Evolutionary conservation across 2,797 vertebrate species (phyloP).

Genomic region (Diglossa cyanea): DNA sequence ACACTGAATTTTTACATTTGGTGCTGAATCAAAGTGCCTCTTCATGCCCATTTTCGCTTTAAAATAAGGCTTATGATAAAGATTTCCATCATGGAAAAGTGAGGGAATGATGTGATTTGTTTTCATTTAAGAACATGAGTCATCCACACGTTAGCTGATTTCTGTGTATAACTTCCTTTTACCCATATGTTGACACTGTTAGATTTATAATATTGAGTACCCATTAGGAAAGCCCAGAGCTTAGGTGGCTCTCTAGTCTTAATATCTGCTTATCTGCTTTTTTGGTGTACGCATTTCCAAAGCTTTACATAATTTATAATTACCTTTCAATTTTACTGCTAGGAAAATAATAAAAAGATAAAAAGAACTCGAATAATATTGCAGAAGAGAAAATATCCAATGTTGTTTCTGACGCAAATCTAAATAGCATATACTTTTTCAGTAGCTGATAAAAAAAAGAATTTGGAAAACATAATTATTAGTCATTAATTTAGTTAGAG

Average conservation of each 20-base stretch:
- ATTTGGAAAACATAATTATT: neutral
- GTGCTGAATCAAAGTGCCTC: neutral
- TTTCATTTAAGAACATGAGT: neutral
- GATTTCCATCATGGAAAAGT: neutral
- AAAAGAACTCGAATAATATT: neutral
- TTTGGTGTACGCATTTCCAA: neutral
- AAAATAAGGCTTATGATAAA: neutral
- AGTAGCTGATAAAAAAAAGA: neutral
- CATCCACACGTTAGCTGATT: neutral
- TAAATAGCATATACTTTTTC: neutral
- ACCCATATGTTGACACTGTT: neutral
- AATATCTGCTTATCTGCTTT: neutral
- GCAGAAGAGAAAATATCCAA: neutral
- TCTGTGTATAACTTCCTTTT: neutral
- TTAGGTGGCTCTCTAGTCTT: neutral
- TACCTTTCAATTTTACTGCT: neutral
- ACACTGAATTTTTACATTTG: neutral
- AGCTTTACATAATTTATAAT: neutral
- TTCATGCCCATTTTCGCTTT: neutral
- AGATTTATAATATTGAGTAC: neutral
- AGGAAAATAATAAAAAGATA: neutral
- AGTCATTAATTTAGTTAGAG: neutral
- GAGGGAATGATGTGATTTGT: neutral
- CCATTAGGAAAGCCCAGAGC: neutral
- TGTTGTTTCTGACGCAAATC: neutral